These are phyloP conservation scores for Anoplopoma fimbria DNA, from an alignment of 2,113 vertebrate species.

Conservation along the genomic window DNA sequence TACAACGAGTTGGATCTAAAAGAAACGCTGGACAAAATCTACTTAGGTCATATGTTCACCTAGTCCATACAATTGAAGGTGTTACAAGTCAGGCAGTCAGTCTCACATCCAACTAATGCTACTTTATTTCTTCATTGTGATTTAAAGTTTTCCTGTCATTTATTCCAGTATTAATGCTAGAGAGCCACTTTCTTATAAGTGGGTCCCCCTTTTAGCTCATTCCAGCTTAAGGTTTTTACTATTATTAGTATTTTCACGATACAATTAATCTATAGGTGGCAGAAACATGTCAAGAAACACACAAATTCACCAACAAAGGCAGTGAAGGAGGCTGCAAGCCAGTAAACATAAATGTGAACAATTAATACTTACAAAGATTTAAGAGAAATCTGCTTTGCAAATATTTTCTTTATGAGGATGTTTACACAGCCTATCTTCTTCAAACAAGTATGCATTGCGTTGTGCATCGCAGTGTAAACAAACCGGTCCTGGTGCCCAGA, in stretches of 20 bases:
- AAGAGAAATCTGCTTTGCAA: not conserved
- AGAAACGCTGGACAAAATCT: not conserved
- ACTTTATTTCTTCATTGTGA: not conserved
- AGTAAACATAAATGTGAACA: constrained; percentile 2
- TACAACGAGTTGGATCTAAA: not conserved
- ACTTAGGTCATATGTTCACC: not conserved
- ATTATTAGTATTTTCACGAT: not conserved
- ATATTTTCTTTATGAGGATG: not conserved
- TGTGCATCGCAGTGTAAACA: not conserved
- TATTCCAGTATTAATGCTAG: no score
- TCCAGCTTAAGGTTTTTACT: not conserved
- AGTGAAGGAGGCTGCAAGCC: not conserved
- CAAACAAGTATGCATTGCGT: not conserved
- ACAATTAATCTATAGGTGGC: not conserved
- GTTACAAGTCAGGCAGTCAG: no score
- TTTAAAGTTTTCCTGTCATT: not conserved
- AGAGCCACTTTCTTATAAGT: not conserved
- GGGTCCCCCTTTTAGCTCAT: not conserved
- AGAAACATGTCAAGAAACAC: not conserved
- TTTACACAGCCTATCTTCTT: not conserved
- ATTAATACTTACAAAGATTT: not conserved
- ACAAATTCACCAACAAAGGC: not conserved
- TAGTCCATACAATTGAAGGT: not conserved
- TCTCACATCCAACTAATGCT: not conserved
- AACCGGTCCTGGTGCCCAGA: not conserved